Evolutionary conservation across 2,797 vertebrate species (phyloP).

Genomic region (Rhinichthys osculus): DNA sequence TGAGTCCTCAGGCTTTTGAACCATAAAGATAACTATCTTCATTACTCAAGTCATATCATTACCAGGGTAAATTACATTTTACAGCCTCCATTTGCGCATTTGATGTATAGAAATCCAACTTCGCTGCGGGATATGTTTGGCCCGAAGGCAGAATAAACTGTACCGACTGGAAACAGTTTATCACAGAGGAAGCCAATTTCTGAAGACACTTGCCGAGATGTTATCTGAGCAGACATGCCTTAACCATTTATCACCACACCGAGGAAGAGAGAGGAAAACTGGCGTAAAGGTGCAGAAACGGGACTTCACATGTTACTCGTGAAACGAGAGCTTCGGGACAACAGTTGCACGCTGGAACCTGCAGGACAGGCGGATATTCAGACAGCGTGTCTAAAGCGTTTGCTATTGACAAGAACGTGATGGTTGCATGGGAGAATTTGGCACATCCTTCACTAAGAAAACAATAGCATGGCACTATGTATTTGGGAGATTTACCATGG

Average conservation of each 20-base stretch:
- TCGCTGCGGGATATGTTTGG: constrained; percentile 33
- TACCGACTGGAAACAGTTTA: constrained; percentile 35
- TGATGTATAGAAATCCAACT: neutral
- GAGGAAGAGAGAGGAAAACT: neutral
- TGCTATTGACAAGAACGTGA: neutral
- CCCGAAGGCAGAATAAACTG: neutral
- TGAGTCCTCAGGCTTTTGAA: neutral
- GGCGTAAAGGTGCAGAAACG: constrained; percentile 31
- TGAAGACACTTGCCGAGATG: constrained; percentile 26
- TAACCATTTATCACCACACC: constrained; percentile 18
- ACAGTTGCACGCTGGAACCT: constrained; percentile 31
- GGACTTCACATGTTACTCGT: constrained; percentile 5
- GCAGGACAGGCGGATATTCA: neutral
- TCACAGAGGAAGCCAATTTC: constrained; percentile 24
- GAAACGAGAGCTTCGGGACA: constrained; percentile 32
- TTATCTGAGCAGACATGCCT: constrained; percentile 46
- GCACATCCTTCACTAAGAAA: neutral
- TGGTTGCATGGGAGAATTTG: neutral
- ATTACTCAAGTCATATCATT: constrained; percentile 5
- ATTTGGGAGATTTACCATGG: neutral
- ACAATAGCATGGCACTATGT: neutral
- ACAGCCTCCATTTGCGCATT: neutral
- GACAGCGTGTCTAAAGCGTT: neutral
- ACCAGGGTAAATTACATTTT: neutral
- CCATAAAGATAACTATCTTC: neutral